These are phyloP conservation scores for Microcebus tavaratra DNA, from an alignment of 2,113 vertebrate genomes.

Conservation along the genomic window DNA sequence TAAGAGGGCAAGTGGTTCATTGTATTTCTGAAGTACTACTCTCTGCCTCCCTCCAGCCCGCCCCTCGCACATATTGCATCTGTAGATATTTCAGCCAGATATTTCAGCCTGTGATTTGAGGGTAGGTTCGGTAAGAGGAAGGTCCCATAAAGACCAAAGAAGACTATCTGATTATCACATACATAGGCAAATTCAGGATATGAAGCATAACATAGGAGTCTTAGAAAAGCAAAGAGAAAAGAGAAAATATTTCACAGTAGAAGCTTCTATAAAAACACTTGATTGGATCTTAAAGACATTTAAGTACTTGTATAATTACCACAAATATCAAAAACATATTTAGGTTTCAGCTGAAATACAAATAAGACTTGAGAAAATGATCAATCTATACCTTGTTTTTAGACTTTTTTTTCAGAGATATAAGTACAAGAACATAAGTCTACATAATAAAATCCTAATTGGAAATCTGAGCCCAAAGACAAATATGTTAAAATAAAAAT, in stretches of 20 bases:
- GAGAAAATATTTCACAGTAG: background rate
- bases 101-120: background rate
- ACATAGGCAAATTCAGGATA: background rate
- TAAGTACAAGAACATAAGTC: background rate
- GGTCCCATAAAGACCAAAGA: background rate
- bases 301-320: background rate
- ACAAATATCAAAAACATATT: background rate
- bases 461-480: slow-evolving; percentile 5
- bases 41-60: background rate
- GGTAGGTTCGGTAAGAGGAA: no score
- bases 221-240: background rate
- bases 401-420: background rate
- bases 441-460: background rate
- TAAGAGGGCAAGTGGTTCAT: background rate
- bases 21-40: background rate
- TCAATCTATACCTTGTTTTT: background rate
- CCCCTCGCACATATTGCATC: background rate
- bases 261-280: slow-evolving; percentile 19
- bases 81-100: background rate
- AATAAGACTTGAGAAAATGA: background rate
- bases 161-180: background rate
- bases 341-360: slow-evolving; percentile 21
- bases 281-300: background rate
- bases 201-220: background rate
- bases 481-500: slow-evolving; percentile 37